Base-by-base conservation (phyloP, 2,797 vertebrate genomes). In the Enteromius afrohamiltoni region DNA sequence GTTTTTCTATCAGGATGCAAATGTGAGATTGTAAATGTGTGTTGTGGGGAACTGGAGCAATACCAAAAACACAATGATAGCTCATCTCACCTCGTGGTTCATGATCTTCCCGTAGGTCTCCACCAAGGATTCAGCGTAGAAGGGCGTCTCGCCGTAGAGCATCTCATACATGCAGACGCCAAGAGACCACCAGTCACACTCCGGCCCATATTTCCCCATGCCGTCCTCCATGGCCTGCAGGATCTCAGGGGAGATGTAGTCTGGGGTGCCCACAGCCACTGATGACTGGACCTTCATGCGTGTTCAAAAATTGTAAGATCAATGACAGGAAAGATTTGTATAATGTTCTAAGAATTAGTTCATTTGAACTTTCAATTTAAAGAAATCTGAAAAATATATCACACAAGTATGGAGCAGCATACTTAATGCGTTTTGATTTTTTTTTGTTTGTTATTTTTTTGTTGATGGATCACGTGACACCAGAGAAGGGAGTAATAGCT, bases 21-120 rank as follows among this genome's bases (percentile, higher is more conserved):
- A 74, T 7, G 26, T 21, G 26, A 2, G 23, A 71, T 23, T 47
- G 42, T 70, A 17, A 31, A 51, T 31, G 23, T 16, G 45, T 23
- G 55, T 58, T 58, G 47, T 34, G 47, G 10, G 19, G 19, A 71
- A 71, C 9, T 70, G 16, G 26, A 42, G 23, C 58, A 70, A 58
- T 7, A 40, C 13, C 31, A 67, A 67, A n/a, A 45, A 53, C 9
- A 45, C 14, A 55, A 55, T 21, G 31, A 29, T 62, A 7, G 37
- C 17, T 45, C 9, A 31, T 34, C 94, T 91, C 84, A 99, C 98
- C 92, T 99, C 96, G 1, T 99, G 98, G 94, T 99, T 99, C 98
- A 99, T 99, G 92, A 99, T 99, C 93, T 99, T 99, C 17, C 98
- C 98, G 0, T 99, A 99, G 11, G 98, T 99, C 89, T 99, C 98